phyloP scores from a whole-genome alignment of 2,113 vertebrate species.

The Hipposideros armiger region DNA sequence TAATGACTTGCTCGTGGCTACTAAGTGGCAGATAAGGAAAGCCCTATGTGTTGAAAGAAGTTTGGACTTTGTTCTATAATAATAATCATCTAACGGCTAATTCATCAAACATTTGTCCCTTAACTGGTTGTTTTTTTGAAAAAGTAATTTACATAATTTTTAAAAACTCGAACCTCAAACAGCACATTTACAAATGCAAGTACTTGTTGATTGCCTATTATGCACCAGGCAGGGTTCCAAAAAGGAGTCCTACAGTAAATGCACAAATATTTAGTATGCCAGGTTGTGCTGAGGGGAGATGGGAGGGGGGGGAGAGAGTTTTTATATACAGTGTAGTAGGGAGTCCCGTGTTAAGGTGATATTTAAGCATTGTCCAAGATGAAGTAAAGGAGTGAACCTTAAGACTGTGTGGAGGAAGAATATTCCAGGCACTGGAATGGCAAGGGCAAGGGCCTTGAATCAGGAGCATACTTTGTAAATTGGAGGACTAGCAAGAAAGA shows the following conservation, averaged over 20 bases:
- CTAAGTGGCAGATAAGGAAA: neutral
- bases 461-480: neutral
- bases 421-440: neutral
- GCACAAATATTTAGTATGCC: neutral
- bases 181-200: neutral
- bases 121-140: constrained; percentile 1
- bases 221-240: neutral
- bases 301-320: neutral
- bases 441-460: neutral
- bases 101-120: neutral
- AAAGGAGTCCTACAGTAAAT: neutral
- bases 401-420: neutral
- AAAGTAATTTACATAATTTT: neutral
- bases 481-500: neutral
- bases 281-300: neutral
- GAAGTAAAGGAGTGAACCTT: neutral
- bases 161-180: neutral
- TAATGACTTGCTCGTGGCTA: neutral
- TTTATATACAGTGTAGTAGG: neutral
- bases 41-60: neutral
- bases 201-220: neutral
- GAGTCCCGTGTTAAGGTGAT: neutral
- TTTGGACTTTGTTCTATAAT: neutral
- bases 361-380: neutral
- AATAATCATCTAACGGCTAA: neutral